Conservation (phyloP, 1,140 invertebrate genomes). For the Aphidius ervi region DNA sequence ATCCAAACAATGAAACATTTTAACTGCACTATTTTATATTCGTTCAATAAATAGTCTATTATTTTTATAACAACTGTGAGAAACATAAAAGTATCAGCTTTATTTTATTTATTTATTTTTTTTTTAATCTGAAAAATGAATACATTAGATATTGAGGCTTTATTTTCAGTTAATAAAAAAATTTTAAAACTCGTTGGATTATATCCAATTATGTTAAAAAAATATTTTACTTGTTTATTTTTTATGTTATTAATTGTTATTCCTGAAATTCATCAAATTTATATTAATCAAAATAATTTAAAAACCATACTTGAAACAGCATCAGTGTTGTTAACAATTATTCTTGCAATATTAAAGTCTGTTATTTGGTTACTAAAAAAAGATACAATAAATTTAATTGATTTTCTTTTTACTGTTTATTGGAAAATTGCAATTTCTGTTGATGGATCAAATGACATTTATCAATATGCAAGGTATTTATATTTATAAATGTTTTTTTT, state of each 20-base stretch:
- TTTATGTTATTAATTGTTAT: constrained; percentile 32
- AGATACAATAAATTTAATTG: constrained; percentile 26
- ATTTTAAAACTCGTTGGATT: constrained; percentile 34
- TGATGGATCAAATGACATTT: constrained; percentile 14
- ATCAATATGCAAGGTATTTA: constrained; percentile 30
- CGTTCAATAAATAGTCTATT: no score
- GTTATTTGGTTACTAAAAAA: constrained; percentile 29
- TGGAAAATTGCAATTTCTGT: constrained; percentile 27
- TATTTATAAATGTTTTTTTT: not conserved
- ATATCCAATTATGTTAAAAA: constrained; percentile 30
- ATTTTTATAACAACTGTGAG: no score
- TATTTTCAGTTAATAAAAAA: constrained; percentile 28
- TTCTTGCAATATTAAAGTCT: constrained; percentile 32
- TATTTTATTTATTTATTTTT: no score
- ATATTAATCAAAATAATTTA: constrained; percentile 25
- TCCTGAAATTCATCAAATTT: constrained; percentile 31
- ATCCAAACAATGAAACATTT: no score
- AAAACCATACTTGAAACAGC: constrained; percentile 32
- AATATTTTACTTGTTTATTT: constrained; percentile 27
- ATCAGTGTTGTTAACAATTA: constrained; percentile 34
- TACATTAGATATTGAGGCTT: constrained; percentile 28
- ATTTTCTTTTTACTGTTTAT: constrained; percentile 33
- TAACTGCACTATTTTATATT: not conserved
- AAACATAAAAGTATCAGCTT: no score
- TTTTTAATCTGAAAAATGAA: not conserved